Evolutionary conservation across 2,113 vertebrate species (phyloP).

Genomic region (Lepus americanus): DNA sequence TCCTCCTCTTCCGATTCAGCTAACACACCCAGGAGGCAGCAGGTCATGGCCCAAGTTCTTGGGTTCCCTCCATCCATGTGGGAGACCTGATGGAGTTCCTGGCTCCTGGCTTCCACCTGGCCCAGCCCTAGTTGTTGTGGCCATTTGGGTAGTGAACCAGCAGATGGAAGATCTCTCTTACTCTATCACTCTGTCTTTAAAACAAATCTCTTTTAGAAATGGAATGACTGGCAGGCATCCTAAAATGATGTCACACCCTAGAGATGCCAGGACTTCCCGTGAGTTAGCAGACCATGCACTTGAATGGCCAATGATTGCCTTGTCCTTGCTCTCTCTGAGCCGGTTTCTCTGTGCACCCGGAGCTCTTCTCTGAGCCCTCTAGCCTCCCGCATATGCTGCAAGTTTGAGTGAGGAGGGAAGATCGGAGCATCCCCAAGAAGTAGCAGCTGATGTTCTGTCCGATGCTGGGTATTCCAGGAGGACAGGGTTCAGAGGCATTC

Average conservation of each 20-base stretch:
- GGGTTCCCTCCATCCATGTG: too few species aligned
- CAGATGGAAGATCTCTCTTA: too few species aligned
- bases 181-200: too few species aligned
- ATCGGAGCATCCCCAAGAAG: neutral
- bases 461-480: neutral
- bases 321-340: neutral
- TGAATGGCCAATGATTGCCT: neutral
- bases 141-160: too few species aligned
- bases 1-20: too few species aligned
- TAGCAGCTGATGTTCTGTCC: neutral
- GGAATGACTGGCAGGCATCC: neutral
- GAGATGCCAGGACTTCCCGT: neutral
- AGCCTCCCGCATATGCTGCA: neutral
- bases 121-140: too few species aligned
- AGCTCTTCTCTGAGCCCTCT: neutral
- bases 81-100: too few species aligned
- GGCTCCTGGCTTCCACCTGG: too few species aligned
- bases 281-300: neutral
- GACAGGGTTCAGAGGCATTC: too few species aligned
- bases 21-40: too few species aligned
- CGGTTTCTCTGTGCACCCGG: neutral
- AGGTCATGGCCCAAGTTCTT: too few species aligned
- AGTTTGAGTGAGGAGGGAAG: neutral
- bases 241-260: neutral
- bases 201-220: too few species aligned